Percentiles rank a stretch among this genome's conserved stretches.
Evolutionary conservation across 2,113 vertebrate genomes (phyloP).

Genomic region (Passer montanus): DNA sequence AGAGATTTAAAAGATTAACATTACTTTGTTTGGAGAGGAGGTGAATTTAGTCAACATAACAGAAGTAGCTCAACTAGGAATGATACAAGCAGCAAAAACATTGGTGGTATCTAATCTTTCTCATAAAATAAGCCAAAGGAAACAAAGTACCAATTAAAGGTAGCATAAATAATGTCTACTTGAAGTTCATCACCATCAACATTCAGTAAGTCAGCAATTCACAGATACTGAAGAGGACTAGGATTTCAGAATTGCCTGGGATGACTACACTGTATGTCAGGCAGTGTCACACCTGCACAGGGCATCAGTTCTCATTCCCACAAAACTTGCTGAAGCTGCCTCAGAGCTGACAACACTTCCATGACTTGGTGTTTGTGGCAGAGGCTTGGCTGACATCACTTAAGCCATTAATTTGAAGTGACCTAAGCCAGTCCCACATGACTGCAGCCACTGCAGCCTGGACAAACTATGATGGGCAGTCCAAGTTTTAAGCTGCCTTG

Average conservation of each 20-base stretch:
- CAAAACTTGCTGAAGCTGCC: not conserved
- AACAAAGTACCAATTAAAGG: not conserved
- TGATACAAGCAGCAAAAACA: not conserved
- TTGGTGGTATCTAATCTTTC: not conserved
- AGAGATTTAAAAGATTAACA: conserved; percentile 56
- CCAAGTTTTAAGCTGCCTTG: not conserved
- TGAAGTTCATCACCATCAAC: not conserved
- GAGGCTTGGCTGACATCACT: not conserved
- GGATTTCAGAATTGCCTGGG: not conserved
- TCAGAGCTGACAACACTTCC: not conserved
- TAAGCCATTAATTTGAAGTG: not conserved
- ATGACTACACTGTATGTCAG: not conserved
- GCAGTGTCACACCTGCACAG: not conserved
- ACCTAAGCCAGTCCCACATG: not conserved
- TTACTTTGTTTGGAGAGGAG: not conserved
- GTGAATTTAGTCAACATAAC: not conserved
- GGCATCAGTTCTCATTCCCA: not conserved
- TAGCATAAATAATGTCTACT: not conserved
- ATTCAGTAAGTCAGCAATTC: not conserved
- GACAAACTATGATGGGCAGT: not conserved
- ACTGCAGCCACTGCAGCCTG: not conserved
- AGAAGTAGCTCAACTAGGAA: not conserved
- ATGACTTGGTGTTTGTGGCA: not conserved
- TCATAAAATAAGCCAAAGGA: not conserved
- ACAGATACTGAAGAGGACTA: not conserved